A percentile compares a stretch with the other conserved stretches of the same genome.
These are phyloP conservation scores for Beroe forskalii DNA, from an alignment of 37 sponge, comb jelly and placozoan species.

Conservation along the genomic window DNA sequence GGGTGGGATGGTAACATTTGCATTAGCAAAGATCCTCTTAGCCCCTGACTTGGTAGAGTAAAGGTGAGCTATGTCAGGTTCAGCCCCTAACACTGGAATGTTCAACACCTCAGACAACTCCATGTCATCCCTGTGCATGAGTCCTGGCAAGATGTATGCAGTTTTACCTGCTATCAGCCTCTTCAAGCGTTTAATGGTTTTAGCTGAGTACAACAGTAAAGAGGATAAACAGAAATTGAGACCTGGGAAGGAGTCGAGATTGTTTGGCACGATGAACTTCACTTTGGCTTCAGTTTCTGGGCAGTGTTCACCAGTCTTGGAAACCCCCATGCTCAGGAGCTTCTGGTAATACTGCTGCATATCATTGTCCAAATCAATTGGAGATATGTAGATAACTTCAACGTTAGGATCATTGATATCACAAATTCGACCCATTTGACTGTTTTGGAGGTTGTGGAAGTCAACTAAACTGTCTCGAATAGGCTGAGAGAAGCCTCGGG, in stretches of 20 bases:
- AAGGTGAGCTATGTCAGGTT: conserved; percentile 73
- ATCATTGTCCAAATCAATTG: conserved; percentile 74
- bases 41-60: conserved; percentile 81
- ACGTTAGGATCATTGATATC: conserved; percentile 76
- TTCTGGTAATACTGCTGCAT: conserved; percentile 75
- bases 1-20: conserved; percentile 69
- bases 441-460: conserved; percentile 69
- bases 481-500: conserved; percentile 71
- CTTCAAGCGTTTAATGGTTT: conserved; percentile 69
- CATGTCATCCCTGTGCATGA: conserved; percentile 77
- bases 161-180: conserved; percentile 75
- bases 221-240: conserved; percentile 82
- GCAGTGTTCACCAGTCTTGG: background rate
- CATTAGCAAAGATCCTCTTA: conserved; percentile 66
- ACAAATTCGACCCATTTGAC: conserved; percentile 82
- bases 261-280: conserved; percentile 79
- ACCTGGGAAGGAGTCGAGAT: conserved; percentile 67
- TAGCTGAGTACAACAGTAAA: conserved; percentile 70
- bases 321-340: conserved; percentile 71
- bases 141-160: conserved; percentile 81
- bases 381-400: conserved; percentile 88
- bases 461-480: conserved; percentile 69
- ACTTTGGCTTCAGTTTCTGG: conserved; percentile 49
- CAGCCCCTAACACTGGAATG: conserved; percentile 76
- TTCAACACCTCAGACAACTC: conserved; percentile 78